Evolutionary conservation across 92 coral and sea anemone genomes (phyloP), one percentile per base, ranked within the genome.

Genomic region (Zoanthus sansibaricus): DNA sequence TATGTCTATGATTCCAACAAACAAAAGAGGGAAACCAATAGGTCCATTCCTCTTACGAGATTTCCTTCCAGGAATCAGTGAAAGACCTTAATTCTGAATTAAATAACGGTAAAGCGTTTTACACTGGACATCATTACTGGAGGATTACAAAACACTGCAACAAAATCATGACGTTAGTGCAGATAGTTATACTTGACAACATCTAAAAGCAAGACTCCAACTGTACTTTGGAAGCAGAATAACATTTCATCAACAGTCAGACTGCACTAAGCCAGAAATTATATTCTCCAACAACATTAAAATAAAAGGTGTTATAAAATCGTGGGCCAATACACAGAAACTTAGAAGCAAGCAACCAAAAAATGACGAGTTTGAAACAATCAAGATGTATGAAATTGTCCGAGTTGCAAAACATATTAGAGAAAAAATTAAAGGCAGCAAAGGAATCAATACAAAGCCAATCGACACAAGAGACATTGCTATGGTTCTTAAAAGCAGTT

Each of bases 301-400:
- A 33, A 78, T 82, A 16, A 78, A 82, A 82, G 75, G 67, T 54
- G 77, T 82, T 37, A 67, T 68, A 37, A 82, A 82, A 67, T 78
- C 87, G 75, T 82, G 87, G 87, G 87, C 87, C 59, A 33, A 61
- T 33, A 5, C 87, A 61, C 87, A 82, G 30, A 46, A 48, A 48
- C 52, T 48, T 48, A 48, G 52, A 48, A 48, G 52, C 52, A 48
- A 1, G 52, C 52, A 48, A 48, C 52, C 52, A 48, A 9, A 48
- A 48, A 48, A 48, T 48, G 9, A 48, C 0, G 52, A 0, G 52
- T 48, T 5, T 48, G 52, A 48, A 48, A 48, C 52, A 48, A 48
- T 48, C 52, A 48, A 5, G 9, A 48, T 48, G 52, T 5, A 48
- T 7, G 72, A 67, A 32, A 67, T 67, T 67, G 32, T 7, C 33